These are phyloP conservation scores for Sitobion miscanthi DNA, from an alignment of 1,140 invertebrate species.

Conservation along the genomic window DNA sequence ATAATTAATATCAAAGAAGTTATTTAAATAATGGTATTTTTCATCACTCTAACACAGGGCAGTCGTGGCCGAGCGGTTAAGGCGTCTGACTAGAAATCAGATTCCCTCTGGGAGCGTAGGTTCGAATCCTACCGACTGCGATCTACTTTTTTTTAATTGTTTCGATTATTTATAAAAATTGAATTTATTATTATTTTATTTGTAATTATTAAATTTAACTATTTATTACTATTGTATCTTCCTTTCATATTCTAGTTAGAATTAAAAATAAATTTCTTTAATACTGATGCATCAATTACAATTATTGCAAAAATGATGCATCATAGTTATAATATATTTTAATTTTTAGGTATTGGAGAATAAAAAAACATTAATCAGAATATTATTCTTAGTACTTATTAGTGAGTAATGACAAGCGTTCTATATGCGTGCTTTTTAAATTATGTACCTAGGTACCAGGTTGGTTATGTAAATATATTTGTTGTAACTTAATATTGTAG, in stretches of 20 bases:
- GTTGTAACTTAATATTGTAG: neutral
- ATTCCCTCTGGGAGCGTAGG: constrained; percentile 30
- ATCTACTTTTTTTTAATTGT: neutral
- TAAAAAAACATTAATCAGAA: neutral
- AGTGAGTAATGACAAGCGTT: neutral
- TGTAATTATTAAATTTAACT: too few relatives aligned
- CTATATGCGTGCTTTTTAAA: neutral
- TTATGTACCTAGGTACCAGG: too few relatives aligned
- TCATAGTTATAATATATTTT: neutral
- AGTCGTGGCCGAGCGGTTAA: constrained; percentile 30
- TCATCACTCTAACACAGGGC: fast-evolving
- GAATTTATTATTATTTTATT: too few relatives aligned
- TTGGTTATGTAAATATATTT: neutral
- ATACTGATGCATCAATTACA: too few relatives aligned
- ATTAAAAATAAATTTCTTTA: neutral
- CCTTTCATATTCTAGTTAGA: neutral
- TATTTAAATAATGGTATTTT: neutral
- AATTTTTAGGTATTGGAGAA: neutral
- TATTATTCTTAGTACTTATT: neutral
- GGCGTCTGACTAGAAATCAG: constrained; percentile 30
- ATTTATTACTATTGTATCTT: neutral
- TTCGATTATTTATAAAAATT: neutral
- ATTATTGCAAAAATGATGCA: too few relatives aligned
- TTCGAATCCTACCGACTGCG: constrained; percentile 30
- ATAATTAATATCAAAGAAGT: too few relatives aligned